phyloP scores from a whole-genome alignment of 2,888 invertebrate species.

The Lepas anatifera region DNA sequence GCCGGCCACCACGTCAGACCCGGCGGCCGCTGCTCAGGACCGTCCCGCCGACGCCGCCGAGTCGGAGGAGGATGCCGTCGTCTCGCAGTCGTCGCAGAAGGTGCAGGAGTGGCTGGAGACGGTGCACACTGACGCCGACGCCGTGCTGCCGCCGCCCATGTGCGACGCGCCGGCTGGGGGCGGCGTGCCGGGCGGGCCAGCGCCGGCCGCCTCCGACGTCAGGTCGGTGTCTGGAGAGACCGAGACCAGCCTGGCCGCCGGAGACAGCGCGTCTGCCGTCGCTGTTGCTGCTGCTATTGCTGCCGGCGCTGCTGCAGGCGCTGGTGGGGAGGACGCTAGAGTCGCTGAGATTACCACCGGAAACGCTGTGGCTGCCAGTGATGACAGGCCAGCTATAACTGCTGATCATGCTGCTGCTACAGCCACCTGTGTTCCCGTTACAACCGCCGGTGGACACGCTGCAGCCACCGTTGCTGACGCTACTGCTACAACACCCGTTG shows the following conservation, averaged over 20 bases:
- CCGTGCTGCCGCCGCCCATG: not conserved
- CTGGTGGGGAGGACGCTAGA: too few relatives aligned
- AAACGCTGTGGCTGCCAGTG: too few relatives aligned
- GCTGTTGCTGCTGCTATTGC: too few relatives aligned
- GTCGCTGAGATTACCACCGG: too few relatives aligned
- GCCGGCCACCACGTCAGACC: not conserved
- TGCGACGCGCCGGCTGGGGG: not conserved
- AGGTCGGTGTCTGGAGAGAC: not conserved
- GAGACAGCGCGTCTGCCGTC: slow-evolving; percentile 12
- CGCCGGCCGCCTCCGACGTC: not conserved
- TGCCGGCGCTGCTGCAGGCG: too few relatives aligned
- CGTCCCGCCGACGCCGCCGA: too few relatives aligned
- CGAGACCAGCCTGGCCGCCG: slow-evolving; percentile 6
- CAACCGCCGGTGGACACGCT: slow-evolving; percentile 14
- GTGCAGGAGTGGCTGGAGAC: slow-evolving; percentile 12
- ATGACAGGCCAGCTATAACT: too few relatives aligned
- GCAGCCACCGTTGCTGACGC: slow-evolving; percentile 11
- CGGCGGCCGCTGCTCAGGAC: slow-evolving; percentile 16
- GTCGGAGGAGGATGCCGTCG: slow-evolving; percentile 30
- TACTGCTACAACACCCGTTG: too few relatives aligned
- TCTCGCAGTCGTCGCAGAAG: slow-evolving; percentile 20
- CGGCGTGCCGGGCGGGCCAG: not conserved
- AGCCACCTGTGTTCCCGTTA: slow-evolving; percentile 1
- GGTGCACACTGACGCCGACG: not conserved
- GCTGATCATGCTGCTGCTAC: too few relatives aligned